A percentile compares a stretch with the other conserved stretches of the same genome.
Conservation (phyloP, 2,888 invertebrate species). For the Clistopyga incitator region DNA sequence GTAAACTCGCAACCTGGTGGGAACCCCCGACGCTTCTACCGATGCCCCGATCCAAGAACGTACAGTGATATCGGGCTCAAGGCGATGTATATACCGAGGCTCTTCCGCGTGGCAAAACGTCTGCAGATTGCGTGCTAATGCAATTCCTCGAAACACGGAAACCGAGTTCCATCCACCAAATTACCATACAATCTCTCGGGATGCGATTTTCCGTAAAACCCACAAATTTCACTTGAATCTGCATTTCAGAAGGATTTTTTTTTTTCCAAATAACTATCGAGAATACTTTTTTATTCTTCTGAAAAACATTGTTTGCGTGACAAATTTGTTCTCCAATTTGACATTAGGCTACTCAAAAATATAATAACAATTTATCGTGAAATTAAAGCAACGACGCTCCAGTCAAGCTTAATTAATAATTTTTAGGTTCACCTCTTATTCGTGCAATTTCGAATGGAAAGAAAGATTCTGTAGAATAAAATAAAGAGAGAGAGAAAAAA, state of each 20-base stretch:
- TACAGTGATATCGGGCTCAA: conserved; percentile 18
- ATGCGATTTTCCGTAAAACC: not conserved
- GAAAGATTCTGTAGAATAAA: not conserved
- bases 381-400: no score
- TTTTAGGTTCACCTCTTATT: no score
- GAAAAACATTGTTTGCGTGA: no score
- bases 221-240: not conserved
- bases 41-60: conserved; percentile 25
- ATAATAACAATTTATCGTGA: no score
- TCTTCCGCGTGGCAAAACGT: conserved; percentile 1
- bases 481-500: conserved; percentile 35
- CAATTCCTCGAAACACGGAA: conserved; percentile 27
- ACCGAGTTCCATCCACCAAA: not conserved
- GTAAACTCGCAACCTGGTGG: not conserved
- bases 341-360: no score
- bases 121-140: conserved; percentile 37
- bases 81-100: not conserved
- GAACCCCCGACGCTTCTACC: not conserved
- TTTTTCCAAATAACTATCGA: not conserved
- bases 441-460: not conserved
- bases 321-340: no score
- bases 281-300: no score
- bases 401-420: no score
- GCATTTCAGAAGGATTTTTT: not conserved
- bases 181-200: not conserved